These are phyloP conservation scores for Pheosia gnoma DNA, from an alignment of 2,888 invertebrate genomes.

Conservation along the genomic window DNA sequence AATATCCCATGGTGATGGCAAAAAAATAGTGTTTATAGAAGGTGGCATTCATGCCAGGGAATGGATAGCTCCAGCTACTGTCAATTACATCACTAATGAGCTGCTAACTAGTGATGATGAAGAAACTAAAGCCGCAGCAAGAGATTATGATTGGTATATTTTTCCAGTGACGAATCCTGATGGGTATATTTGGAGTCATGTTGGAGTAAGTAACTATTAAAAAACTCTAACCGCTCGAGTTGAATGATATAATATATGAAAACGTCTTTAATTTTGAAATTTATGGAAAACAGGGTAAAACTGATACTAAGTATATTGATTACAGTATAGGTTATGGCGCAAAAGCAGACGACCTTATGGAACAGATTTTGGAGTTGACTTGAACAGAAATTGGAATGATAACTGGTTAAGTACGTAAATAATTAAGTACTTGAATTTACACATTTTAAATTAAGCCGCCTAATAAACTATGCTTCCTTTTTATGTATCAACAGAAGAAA, in stretches of 20 bases:
- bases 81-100: slow-evolving; percentile 85
- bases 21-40: slow-evolving; percentile 67
- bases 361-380: slow-evolving; percentile 86
- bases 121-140: slow-evolving; percentile 72
- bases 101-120: slow-evolving; percentile 81
- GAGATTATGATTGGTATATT: slow-evolving; percentile 88
- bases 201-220: slow-evolving; percentile 60
- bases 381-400: slow-evolving; percentile 91
- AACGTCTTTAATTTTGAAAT: too few species aligned
- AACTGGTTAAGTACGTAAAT: slow-evolving; percentile 83
- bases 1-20: slow-evolving; percentile 66
- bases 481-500: slow-evolving; percentile 58
- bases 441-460: background rate
- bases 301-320: slow-evolving; percentile 11
- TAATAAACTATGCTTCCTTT: background rate
- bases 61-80: slow-evolving; percentile 88
- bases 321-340: slow-evolving; percentile 87
- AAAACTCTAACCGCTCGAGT: too few species aligned
- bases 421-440: slow-evolving; percentile 16
- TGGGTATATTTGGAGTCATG: slow-evolving; percentile 88
- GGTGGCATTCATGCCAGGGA: slow-evolving; percentile 89
- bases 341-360: slow-evolving; percentile 84
- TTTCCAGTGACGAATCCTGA: slow-evolving; percentile 91
- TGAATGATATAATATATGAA: too few species aligned
- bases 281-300: background rate